phyloP scores from a whole-genome alignment of 2,797 vertebrate species.

The Furcifer pardalis region DNA sequence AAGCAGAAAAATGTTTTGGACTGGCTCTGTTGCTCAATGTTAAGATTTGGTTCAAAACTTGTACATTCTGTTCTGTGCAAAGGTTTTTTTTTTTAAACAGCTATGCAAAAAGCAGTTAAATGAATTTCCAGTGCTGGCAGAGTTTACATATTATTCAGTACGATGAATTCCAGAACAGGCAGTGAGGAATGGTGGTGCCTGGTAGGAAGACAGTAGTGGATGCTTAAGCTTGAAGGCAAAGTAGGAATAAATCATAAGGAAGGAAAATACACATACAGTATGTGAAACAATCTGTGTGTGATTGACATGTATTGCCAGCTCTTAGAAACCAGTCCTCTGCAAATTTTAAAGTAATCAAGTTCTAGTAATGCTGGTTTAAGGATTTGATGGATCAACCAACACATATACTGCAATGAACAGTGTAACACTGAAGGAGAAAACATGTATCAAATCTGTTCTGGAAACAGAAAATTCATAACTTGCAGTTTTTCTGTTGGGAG shows the following conservation, averaged over 20 bases:
- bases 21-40: background rate
- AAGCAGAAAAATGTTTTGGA: background rate
- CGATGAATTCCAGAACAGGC: constrained; percentile 11
- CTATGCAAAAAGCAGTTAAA: background rate
- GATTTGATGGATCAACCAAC: background rate
- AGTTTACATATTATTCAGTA: constrained; percentile 15
- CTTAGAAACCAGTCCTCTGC: background rate
- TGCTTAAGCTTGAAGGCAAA: constrained; percentile 13
- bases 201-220: background rate
- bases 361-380: background rate
- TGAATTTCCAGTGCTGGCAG: background rate
- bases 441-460: background rate
- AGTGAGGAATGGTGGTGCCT: background rate
- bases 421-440: background rate
- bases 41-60: background rate
- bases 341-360: background rate
- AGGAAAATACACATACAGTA: background rate
- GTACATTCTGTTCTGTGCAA: background rate
- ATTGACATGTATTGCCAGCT: background rate
- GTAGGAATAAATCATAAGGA: background rate
- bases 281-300: background rate
- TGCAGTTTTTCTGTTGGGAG: background rate
- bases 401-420: background rate
- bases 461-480: background rate
- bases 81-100: background rate